Conservation (phyloP, 1,140 invertebrate species). For the Halesus radiatus region DNA sequence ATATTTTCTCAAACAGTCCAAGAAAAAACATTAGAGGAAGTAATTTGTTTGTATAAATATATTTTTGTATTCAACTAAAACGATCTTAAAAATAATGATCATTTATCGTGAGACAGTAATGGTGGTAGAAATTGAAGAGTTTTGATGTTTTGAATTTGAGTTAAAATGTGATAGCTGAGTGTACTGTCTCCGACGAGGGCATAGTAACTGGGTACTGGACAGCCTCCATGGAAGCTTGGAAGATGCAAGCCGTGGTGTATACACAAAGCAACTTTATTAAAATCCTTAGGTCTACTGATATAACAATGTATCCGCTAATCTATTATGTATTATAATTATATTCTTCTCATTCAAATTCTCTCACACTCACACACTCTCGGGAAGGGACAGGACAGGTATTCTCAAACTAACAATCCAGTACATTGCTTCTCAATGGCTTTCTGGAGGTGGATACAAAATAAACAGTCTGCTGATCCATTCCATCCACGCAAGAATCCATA, state of each 20-base stretch:
- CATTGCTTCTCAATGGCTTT: no score
- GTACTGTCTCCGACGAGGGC: no score
- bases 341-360: conserved; percentile 16
- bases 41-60: conserved; percentile 17
- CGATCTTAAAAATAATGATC: no score
- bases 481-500: no score
- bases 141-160: no score
- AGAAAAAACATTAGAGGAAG: conserved; percentile 3
- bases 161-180: no score
- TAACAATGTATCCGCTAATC: conserved; percentile 47
- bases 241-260: conserved; percentile 31
- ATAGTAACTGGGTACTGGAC: not conserved
- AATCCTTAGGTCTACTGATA: conserved; percentile 46
- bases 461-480: no score
- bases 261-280: conserved; percentile 13
- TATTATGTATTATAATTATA: conserved; percentile 40
- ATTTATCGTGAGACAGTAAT: no score
- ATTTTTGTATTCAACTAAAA: not conserved
- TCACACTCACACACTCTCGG: not conserved
- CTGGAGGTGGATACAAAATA: no score
- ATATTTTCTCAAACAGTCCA: not conserved
- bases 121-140: no score
- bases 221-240: conserved; percentile 6
- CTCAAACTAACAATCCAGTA: no score
- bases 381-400: not conserved